phyloP scores from a whole-genome alignment of 2,113 vertebrate species.

The Capra hircus region DNA sequence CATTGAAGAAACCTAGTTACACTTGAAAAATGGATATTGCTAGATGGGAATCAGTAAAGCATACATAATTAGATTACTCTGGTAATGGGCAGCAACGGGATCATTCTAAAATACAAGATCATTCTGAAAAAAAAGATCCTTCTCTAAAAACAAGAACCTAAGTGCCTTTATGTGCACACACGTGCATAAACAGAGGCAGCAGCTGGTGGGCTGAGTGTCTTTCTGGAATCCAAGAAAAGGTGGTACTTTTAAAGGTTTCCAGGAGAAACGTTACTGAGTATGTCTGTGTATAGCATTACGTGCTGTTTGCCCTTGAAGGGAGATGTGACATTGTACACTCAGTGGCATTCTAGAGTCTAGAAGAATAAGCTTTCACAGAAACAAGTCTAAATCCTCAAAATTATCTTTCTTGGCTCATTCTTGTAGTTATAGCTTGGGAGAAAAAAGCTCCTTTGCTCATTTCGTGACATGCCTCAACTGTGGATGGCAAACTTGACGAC shows the following conservation, averaged over 20 bases:
- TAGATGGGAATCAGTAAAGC: background rate
- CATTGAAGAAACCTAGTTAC: conserved; percentile 14
- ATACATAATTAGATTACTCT: background rate
- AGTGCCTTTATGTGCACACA: background rate
- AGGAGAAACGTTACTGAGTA: background rate
- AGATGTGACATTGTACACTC: background rate
- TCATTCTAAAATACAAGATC: background rate
- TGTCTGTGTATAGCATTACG: background rate
- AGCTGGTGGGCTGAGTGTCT: background rate
- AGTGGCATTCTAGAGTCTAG: background rate
- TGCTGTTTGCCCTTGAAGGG: background rate
- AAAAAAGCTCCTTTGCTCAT: background rate
- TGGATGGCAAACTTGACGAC: conserved; percentile 50
- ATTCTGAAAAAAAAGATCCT: background rate
- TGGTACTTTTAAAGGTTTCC: background rate
- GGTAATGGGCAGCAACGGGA: background rate
- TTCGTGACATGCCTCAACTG: background rate
- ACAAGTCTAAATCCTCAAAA: background rate
- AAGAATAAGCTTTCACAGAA: conserved; percentile 14
- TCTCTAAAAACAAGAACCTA: background rate
- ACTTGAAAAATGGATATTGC: conserved; percentile 3
- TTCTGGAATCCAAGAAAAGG: background rate
- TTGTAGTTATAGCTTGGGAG: background rate
- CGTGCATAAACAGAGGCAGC: background rate
- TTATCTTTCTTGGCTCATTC: background rate